Base-by-base conservation (phyloP, 2,888 invertebrate species). In the Chrysolina haemoptera region DNA sequence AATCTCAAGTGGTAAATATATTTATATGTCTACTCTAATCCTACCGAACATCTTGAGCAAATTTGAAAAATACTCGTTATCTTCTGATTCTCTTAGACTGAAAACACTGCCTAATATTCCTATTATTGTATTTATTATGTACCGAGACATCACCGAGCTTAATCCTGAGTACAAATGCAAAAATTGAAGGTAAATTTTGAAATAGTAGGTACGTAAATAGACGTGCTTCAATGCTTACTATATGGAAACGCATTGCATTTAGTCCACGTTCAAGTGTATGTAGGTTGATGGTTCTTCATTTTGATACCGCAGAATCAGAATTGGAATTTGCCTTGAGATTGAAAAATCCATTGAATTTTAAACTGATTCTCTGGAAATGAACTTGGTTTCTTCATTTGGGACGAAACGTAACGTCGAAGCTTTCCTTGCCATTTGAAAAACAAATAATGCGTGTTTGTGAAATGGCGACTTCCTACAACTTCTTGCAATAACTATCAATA, bases 111-210 rank as follows among this genome's bases (percentile, higher is more conserved):
- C 74, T 75, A 76, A 74, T 69, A 71, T 70, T 71, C 66, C 70
- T 55, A 68, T 75, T 70, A 66, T 71, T 76, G 68, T 77, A 73
- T 77, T 76, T 53, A 66, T 68, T 71, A 70, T 76, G 63, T 72
- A 74, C 78, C 67, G 67, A 67, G 67, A 78, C 76, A 43, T 48
- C 78, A 77, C 41, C 76, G 55, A 81, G 81, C 81, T 82, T 82
- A 81, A 79, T 81, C 81, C 81, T 79, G 79, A 75, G 73, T 72
- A 71, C 77, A 73, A 76, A 68, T 65, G 71, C 72, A 71, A 73
- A 78, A 68, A 59, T 73, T 79, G 22, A 82, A 82, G 82, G 82
- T 82, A 82, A 82, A 74, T 78, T 27, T 53, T 62, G 63, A 73
- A 65, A 73, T 66, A 71, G 62, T 65, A 40, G 48, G 64, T 65